Evolutionary conservation across 2,113 vertebrate species (phyloP).

Genomic region (Platysteira castanea): DNA sequence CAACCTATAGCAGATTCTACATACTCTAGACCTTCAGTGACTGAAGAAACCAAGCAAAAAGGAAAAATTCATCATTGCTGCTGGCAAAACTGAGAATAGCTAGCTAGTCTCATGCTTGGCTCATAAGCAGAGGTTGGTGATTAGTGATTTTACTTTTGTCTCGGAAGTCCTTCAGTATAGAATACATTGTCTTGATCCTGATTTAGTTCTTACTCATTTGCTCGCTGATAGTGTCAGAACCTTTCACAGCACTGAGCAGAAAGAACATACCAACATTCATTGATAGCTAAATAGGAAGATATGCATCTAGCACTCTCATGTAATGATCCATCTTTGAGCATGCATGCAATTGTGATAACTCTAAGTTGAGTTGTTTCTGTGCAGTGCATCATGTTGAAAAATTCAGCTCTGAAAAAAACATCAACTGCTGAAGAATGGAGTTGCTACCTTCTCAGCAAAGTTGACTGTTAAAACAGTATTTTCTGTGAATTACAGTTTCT

Average conservation of each 20-base stretch:
- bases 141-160: not conserved
- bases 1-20: not conserved
- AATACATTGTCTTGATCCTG: not conserved
- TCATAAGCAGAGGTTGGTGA: not conserved
- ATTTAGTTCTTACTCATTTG: not conserved
- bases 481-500: not conserved
- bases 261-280: not conserved
- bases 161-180: not conserved
- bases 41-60: not conserved
- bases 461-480: not conserved
- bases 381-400: not conserved
- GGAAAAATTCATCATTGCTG: not conserved
- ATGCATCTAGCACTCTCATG: fast-evolving
- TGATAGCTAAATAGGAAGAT: not conserved
- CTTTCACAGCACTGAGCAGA: not conserved
- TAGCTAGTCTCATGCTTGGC: not conserved
- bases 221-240: not conserved
- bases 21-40: not conserved
- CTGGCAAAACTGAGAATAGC: not conserved
- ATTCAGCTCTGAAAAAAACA: not conserved
- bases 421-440: not conserved
- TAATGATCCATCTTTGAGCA: not conserved
- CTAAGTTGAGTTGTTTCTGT: not conserved
- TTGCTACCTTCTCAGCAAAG: not conserved
- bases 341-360: not conserved